A percentile compares a stretch with the other conserved stretches of the same genome.
These are phyloP conservation scores for Hippocampus mohnikei DNA, from an alignment of 2,113 vertebrate species.

Conservation along the genomic window DNA sequence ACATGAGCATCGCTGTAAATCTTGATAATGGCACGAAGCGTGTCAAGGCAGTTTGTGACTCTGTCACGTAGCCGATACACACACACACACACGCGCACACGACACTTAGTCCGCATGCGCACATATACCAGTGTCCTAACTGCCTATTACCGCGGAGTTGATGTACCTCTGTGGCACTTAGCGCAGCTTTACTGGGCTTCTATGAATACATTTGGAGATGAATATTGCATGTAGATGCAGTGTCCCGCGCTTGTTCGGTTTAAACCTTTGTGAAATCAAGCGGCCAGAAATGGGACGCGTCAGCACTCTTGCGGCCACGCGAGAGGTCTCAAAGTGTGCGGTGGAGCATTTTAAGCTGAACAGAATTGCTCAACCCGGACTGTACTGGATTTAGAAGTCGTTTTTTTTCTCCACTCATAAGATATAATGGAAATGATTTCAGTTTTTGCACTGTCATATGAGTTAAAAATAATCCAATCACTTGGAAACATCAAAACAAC, in stretches of 20 bases:
- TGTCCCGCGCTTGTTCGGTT: not conserved
- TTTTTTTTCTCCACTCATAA: not conserved
- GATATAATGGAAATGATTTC: not conserved
- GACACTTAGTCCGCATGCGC: constrained; percentile 15
- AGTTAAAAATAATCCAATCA: not conserved
- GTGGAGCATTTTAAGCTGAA: not conserved
- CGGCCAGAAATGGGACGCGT: not conserved
- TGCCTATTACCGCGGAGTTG: constrained; percentile 28
- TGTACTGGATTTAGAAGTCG: not conserved
- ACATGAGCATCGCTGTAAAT: constrained; percentile 69
- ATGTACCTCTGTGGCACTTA: constrained; percentile 33
- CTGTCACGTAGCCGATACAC: constrained; percentile 14
- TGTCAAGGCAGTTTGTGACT: constrained; percentile 53
- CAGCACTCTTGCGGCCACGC: constrained; percentile 2
- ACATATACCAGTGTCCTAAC: constrained; percentile 21
- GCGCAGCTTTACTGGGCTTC: constrained; percentile 33
- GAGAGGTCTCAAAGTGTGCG: not conserved
- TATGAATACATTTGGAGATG: constrained; percentile 30
- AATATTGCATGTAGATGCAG: constrained; percentile 13
- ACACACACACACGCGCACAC: constrained; percentile 3
- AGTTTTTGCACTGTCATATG: not conserved
- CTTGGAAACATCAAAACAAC: no score
- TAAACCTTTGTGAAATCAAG: constrained; percentile 3
- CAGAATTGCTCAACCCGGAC: not conserved
- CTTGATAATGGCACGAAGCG: constrained; percentile 70